phyloP scores from a whole-genome alignment of 2,113 vertebrate species.

The Anser brachyrhynchus region DNA sequence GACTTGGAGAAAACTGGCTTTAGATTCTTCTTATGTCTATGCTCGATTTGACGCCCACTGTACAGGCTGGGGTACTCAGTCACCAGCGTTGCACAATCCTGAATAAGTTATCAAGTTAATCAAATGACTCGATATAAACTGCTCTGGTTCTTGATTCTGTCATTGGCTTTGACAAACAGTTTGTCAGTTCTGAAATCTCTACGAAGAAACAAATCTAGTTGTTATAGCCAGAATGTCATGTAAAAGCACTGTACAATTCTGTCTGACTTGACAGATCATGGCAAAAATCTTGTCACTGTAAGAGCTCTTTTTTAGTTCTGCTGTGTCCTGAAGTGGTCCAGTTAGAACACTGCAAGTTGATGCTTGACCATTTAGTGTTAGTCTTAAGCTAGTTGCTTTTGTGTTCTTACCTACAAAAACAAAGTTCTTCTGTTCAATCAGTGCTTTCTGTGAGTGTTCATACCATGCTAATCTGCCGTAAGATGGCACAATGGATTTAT shows the following conservation, averaged over 20 bases:
- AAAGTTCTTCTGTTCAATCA: background rate
- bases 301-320: background rate
- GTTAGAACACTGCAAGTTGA: background rate
- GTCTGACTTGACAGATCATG: background rate
- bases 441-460: background rate
- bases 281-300: background rate
- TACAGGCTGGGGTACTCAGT: background rate
- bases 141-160: background rate
- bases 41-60: background rate
- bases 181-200: slow-evolving; percentile 7
- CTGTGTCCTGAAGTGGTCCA: background rate
- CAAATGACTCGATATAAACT: background rate
- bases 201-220: background rate
- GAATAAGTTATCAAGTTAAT: background rate
- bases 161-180: background rate
- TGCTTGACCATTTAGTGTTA: background rate
- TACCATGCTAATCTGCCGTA: background rate
- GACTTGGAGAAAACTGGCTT: background rate
- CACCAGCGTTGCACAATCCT: background rate
- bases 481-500: background rate
- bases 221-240: background rate
- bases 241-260: background rate
- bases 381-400: background rate
- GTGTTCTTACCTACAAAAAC: background rate
- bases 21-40: background rate